Evolutionary conservation across 2,797 vertebrate species (phyloP).

Genomic region (Iguana delicatissima): DNA sequence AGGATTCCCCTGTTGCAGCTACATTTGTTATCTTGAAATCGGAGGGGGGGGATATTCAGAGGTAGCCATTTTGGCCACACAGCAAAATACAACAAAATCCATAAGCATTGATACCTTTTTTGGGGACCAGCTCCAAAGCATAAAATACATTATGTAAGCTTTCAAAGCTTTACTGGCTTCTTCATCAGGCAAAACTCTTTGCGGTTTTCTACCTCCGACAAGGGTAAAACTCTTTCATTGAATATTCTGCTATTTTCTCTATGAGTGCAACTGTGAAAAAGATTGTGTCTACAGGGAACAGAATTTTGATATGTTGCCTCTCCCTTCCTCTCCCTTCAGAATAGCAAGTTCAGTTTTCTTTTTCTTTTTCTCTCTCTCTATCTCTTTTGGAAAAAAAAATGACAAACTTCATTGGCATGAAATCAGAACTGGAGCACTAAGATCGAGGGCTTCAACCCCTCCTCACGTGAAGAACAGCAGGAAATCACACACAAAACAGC

Average conservation of each 20-base stretch:
- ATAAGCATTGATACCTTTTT: no score
- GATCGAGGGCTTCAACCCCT: not conserved
- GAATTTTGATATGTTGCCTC: not conserved
- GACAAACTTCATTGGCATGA: not conserved
- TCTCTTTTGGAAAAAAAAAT: not conserved
- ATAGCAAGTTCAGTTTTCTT: not conserved
- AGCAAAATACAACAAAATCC: no score
- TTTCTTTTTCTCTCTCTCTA: not conserved
- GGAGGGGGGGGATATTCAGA: no score
- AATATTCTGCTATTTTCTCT: not conserved
- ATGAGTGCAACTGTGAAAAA: not conserved
- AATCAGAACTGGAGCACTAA: not conserved
- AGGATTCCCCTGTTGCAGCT: no score
- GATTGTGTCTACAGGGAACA: not conserved
- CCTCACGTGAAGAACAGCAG: not conserved
- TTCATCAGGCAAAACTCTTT: no score
- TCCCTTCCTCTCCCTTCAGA: not conserved
- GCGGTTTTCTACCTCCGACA: no score
- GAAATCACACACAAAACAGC: not conserved
- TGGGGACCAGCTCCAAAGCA: no score
- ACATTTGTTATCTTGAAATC: no score
- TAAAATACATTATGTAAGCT: no score
- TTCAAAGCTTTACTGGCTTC: no score
- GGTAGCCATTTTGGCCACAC: no score
- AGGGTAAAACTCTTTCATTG: not conserved